Evolutionary conservation across 1,140 invertebrate species (phyloP).

Genomic region (Thalassaphorura encarpata): DNA sequence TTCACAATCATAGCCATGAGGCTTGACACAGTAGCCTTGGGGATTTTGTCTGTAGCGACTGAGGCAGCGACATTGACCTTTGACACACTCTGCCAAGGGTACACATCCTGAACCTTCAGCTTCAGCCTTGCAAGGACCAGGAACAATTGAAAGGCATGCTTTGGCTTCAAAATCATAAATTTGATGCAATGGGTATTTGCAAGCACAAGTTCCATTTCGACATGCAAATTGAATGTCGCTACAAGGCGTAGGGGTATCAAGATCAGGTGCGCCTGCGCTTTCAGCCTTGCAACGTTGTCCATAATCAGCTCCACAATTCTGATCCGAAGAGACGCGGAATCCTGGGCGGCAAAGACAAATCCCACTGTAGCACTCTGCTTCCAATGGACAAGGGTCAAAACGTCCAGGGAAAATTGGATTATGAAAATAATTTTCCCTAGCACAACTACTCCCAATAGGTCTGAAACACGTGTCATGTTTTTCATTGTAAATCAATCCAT

Average conservation of each 20-base stretch:
- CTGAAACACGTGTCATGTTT: background rate
- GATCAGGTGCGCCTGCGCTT: no score
- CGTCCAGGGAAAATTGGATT: background rate
- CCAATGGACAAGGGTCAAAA: background rate
- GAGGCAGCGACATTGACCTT: constrained; percentile 11
- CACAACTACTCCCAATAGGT: background rate
- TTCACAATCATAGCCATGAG: background rate
- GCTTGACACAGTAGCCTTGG: background rate
- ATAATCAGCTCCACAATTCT: background rate
- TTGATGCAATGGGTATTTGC: constrained; percentile 16
- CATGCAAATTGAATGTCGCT: background rate
- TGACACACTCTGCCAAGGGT: constrained; percentile 15
- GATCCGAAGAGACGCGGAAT: background rate
- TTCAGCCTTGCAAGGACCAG: constrained; percentile 7
- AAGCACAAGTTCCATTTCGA: constrained; percentile 10
- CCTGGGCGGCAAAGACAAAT: background rate
- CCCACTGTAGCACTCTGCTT: background rate
- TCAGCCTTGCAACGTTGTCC: background rate
- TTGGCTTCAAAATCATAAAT: constrained; percentile 6
- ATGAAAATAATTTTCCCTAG: background rate
- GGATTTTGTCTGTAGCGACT: constrained; percentile 8
- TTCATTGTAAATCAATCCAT: background rate
- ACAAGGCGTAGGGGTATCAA: background rate
- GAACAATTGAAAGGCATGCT: constrained; percentile 12
- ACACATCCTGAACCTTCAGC: constrained; percentile 3